Conservation (phyloP, 2,888 invertebrate species). For the Agelastica alni region DNA sequence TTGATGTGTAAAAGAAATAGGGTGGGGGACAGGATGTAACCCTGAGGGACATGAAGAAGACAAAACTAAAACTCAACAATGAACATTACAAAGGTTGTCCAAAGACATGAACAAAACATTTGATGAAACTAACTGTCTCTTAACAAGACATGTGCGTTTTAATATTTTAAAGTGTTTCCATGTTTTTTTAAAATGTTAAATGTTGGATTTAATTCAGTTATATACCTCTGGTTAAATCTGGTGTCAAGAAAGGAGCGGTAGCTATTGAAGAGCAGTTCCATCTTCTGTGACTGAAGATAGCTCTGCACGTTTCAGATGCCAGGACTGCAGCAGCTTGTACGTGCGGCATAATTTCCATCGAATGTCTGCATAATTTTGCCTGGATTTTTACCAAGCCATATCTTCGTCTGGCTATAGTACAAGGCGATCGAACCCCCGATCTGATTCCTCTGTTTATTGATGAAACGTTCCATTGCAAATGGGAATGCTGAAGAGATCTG, state of each 20-base stretch:
- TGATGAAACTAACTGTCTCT: too few relatives aligned
- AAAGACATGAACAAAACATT: too few relatives aligned
- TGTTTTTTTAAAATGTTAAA: too few relatives aligned
- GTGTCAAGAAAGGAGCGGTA: slow-evolving; percentile 72
- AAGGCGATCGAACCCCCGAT: slow-evolving; percentile 51
- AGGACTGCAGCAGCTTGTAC: slow-evolving; percentile 74
- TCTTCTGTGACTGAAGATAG: slow-evolving; percentile 70
- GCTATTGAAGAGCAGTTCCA: slow-evolving; percentile 85
- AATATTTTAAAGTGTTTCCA: too few relatives aligned
- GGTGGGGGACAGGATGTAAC: too few relatives aligned
- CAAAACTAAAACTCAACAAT: too few relatives aligned
- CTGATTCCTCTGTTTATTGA: slow-evolving; percentile 48
- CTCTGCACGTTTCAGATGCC: slow-evolving; percentile 71
- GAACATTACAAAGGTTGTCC: too few relatives aligned
- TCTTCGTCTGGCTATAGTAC: slow-evolving; percentile 49
- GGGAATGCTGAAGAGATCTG: slow-evolving; percentile 54
- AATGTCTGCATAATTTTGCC: slow-evolving; percentile 67
- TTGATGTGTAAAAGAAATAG: too few relatives aligned
- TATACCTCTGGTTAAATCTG: slow-evolving; percentile 77
- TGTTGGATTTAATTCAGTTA: too few relatives aligned
- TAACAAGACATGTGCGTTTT: too few relatives aligned
- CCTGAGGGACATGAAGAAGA: too few relatives aligned
- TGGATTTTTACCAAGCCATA: slow-evolving; percentile 65
- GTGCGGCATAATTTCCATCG: slow-evolving; percentile 73
- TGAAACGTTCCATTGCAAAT: slow-evolving; percentile 51